A percentile compares a stretch with the other conserved stretches of the same genome.
Evolutionary conservation across 2,888 invertebrate genomes (phyloP).

Genomic region (Oligia strigilis): DNA sequence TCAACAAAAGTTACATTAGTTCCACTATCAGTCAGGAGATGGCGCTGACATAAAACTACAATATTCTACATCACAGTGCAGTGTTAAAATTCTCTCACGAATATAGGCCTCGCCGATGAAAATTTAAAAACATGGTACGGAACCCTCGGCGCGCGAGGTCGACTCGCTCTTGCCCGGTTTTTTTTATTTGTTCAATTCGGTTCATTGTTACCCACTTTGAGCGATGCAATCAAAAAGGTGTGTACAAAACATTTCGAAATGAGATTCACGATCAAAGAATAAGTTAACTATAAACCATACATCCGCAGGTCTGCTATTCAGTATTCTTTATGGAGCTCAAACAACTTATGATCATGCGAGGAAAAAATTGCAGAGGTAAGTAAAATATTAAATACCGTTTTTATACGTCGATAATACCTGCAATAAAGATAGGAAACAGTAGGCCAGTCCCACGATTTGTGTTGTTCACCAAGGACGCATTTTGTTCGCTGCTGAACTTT

Average conservation of each 20-base stretch:
- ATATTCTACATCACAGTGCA: too few relatives aligned
- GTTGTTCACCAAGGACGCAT: constrained; percentile 69
- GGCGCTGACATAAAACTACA: too few relatives aligned
- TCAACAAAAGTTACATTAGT: too few relatives aligned
- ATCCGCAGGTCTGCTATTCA: constrained; percentile 9
- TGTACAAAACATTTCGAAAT: background rate
- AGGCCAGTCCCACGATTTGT: constrained; percentile 64
- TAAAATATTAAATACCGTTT: constrained; percentile 25
- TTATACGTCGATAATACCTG: constrained; percentile 14
- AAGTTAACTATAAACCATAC: constrained; percentile 9
- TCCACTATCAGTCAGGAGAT: too few relatives aligned
- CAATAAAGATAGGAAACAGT: constrained; percentile 39
- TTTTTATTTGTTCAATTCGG: background rate
- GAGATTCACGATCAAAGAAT: constrained; percentile 10
- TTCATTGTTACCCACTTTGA: background rate
- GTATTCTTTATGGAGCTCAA: constrained; percentile 4
- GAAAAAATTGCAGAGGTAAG: constrained; percentile 20
- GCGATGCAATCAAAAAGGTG: background rate
- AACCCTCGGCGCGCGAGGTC: too few relatives aligned
- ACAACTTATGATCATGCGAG: constrained; percentile 43
- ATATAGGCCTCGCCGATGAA: too few relatives aligned
- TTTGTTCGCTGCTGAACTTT: constrained; percentile 61
- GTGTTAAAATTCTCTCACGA: too few relatives aligned
- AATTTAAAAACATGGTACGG: too few relatives aligned
- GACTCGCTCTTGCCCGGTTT: background rate